phyloP scores from a whole-genome alignment of 2,888 invertebrate species.

The Homarus gammarus region DNA sequence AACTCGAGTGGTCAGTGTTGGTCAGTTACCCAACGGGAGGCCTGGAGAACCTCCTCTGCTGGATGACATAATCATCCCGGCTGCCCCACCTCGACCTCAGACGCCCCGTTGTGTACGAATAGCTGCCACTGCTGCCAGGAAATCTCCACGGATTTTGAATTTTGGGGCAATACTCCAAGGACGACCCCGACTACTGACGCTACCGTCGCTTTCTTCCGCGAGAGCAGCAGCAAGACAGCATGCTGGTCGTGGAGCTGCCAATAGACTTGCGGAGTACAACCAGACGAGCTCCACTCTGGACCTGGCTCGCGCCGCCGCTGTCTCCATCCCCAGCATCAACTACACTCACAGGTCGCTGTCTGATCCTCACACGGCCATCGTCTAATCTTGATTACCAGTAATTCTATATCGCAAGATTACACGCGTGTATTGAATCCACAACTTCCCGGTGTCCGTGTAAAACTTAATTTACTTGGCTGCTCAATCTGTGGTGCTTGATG shows the following conservation, averaged over 20 bases:
- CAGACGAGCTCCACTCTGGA: slow-evolving; percentile 72
- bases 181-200: slow-evolving; percentile 53
- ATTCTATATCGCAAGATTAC: too few relatives aligned
- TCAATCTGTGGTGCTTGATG: neutral
- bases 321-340: slow-evolving; percentile 31
- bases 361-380: slow-evolving; percentile 66
- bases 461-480: neutral
- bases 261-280: slow-evolving; percentile 71
- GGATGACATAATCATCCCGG: slow-evolving; percentile 49
- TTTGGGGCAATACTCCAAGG: slow-evolving; percentile 59
- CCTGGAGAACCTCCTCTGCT: slow-evolving; percentile 41
- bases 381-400: too few relatives aligned
- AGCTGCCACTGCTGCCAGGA: slow-evolving; percentile 9
- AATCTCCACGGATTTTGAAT: slow-evolving; percentile 39
- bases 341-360: slow-evolving; percentile 47
- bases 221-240: slow-evolving; percentile 42
- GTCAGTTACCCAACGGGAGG: slow-evolving; percentile 55
- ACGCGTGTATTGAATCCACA: too few relatives aligned
- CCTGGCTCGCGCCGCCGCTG: slow-evolving; percentile 66
- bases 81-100: slow-evolving; percentile 49
- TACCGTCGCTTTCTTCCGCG: slow-evolving; percentile 59
- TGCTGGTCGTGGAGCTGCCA: slow-evolving; percentile 70
- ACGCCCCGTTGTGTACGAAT: slow-evolving; percentile 1
- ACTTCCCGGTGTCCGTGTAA: too few relatives aligned
- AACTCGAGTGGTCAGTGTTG: slow-evolving; percentile 17